Base-by-base conservation (phyloP, 2,113 vertebrate genomes). In the Isurus oxyrinchus region DNA sequence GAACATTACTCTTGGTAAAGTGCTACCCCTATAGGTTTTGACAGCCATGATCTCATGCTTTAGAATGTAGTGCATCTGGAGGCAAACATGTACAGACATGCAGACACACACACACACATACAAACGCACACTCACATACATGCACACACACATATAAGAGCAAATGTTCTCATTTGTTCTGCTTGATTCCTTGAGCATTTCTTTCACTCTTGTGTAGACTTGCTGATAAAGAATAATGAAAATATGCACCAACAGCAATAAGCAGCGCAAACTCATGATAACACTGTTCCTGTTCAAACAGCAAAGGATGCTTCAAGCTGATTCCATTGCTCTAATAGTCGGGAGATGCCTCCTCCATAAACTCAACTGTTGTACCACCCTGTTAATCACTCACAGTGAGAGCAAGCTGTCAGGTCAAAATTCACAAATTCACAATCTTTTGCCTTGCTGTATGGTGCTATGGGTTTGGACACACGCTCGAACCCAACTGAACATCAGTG, bases 1-100 rank as follows among this genome's bases (percentile, higher is more conserved):
- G 94, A 72, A 76, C 94, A 72, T 95, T 72, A 95, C 94, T 95
- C 94, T 95, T 95, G 66, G 49, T 95, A 53, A 76, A 95, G 8
- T 55, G 66, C 66, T 76, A 49, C 67, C 14, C 21, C 67, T 72
- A 25, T 27, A 95, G n/a, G 61, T 67, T 72, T 49, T 72, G 94
- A 53, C 67, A 72, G 53, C 49, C 44, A 53, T 55, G 67, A 72
- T 31, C 67, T 95, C 66, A 72, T 76, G 49, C 94, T 72, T 69
- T 35, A 53, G n/a, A 49, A 76, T 35, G 67, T 53, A 67, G 63
- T 67, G 94, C 25, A 72, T 35, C 66, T 76, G 44, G 94, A 35
- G 27, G 55, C 27, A 31, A 0, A 61, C 7, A 31, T 5, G 31
- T 10, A 90, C 1, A 55, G 10, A 59, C 87, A 57, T 53, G 53